Conservation (phyloP, 2,888 invertebrate genomes). For the Chrysodeixis includens region DNA sequence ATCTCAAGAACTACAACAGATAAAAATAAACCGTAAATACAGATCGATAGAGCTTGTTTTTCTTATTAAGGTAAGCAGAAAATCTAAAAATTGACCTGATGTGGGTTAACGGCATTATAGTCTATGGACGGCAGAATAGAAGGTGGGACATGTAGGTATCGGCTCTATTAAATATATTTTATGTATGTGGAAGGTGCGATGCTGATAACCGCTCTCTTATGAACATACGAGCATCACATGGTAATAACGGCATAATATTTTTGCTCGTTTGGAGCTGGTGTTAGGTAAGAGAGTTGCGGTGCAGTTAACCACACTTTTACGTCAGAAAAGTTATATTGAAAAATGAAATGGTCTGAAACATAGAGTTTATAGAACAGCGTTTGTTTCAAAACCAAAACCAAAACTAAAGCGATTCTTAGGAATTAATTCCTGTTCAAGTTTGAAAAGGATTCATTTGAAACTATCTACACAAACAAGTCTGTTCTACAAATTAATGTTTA, state of each 20-base stretch:
- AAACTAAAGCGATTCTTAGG: background rate
- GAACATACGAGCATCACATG: background rate
- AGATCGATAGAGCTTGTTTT: no score
- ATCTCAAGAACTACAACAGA: no score
- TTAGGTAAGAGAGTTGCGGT: background rate
- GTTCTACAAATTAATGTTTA: constrained; percentile 6
- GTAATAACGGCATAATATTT: background rate
- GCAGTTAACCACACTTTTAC: no score
- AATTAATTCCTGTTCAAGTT: background rate
- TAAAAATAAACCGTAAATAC: no score
- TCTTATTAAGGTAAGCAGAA: no score
- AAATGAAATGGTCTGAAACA: background rate
- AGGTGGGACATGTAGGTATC: constrained; percentile 1
- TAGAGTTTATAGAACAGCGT: background rate
- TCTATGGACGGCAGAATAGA: no score
- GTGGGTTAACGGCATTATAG: no score
- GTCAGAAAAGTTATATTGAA: no score
- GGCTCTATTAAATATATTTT: constrained; percentile 18
- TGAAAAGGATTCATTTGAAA: background rate
- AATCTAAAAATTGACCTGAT: no score
- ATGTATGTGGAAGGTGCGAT: constrained; percentile 4
- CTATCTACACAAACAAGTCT: background rate
- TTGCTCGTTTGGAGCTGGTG: background rate
- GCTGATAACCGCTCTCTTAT: background rate
- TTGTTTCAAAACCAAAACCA: background rate